Base-by-base conservation (phyloP, 2,888 invertebrate species). In the Allacma fusca region DNA sequence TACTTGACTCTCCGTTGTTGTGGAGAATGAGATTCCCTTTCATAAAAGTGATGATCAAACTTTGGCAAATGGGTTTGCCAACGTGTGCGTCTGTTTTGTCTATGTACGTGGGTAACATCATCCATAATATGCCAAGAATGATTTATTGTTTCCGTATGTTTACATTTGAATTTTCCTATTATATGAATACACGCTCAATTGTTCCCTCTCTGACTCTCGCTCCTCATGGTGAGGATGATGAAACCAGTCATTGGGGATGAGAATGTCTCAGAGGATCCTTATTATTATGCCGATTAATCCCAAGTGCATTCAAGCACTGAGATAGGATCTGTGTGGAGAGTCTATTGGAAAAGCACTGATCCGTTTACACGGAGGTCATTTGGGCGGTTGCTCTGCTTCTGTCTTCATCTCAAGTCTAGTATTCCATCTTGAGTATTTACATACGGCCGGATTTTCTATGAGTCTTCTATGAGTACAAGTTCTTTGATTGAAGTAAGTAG, bases 381-480 rank as follows among this genome's bases (percentile, higher is more conserved):
- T 70, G 70, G 70, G 70, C 70, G 70, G 43, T 70, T 44, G 70
- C 68, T 40, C 43, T n/a, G 50, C 50, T 50, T 50, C 50, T 50
- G 50, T 50, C 50, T 50, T 50, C n/a, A n/a, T n/a, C n/a, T n/a
- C n/a, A n/a, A n/a, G n/a, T n/a, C n/a, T n/a, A n/a, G 34, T 34
- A 7, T 34, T 34, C 9, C 9, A 34, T 34, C 9, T 34, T 34
- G 5, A 34, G 9, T 34, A 34, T 34, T 34, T 7, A 34, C 9
- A 34, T 34, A 7, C 9, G 34, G 5, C 9, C 34, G 9, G 34
- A 7, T 7, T 34, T 7, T 34, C 34, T 34, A 34, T n/a, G n/a
- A n/a, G n/a, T n/a, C n/a, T n/a, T n/a, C n/a, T n/a, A n/a, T n/a
- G n/a, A n/a, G n/a, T n/a, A n/a, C n/a, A n/a, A n/a, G n/a, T n/a